Evolutionary conservation across 2,113 vertebrate genomes (phyloP).

Genomic region (Pygoscelis adeliae): DNA sequence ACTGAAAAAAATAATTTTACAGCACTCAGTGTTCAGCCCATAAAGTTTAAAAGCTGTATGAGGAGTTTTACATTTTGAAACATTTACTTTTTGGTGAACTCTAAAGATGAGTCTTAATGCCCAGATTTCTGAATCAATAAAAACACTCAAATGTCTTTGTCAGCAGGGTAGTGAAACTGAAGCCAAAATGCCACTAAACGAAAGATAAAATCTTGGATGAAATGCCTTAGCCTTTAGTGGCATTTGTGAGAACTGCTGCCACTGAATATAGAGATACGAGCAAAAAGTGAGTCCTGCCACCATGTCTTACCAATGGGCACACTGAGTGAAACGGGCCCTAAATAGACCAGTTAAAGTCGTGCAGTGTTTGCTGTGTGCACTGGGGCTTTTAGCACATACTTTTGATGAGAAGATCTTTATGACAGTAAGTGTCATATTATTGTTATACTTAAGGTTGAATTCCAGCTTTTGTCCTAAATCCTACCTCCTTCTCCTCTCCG

Average conservation of each 20-base stretch:
- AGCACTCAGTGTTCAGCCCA: not conserved
- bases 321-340: not conserved
- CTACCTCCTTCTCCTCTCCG: not conserved
- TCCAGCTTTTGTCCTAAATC: not conserved
- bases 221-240: not conserved
- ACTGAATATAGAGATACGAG: not conserved
- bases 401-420: not conserved
- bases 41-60: conserved; percentile 45
- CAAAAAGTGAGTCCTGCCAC: not conserved
- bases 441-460: not conserved
- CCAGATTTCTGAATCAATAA: conserved; percentile 29
- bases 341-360: not conserved
- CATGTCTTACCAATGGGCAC: not conserved
- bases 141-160: conserved; percentile 21
- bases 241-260: not conserved
- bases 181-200: conserved; percentile 25
- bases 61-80: conserved; percentile 29
- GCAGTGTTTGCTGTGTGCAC: not conserved
- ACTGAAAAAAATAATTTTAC: conserved; percentile 10
- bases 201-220: conserved; percentile 7
- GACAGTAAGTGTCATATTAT: not conserved
- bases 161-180: conserved; percentile 1
- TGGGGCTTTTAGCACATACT: not conserved
- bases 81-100: conserved; percentile 36
- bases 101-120: conserved; percentile 40